Percentiles rank a stretch among this genome's conserved stretches.
Conservation (phyloP, 1,140 invertebrate species). For the Neuroterus valhalla region DNA sequence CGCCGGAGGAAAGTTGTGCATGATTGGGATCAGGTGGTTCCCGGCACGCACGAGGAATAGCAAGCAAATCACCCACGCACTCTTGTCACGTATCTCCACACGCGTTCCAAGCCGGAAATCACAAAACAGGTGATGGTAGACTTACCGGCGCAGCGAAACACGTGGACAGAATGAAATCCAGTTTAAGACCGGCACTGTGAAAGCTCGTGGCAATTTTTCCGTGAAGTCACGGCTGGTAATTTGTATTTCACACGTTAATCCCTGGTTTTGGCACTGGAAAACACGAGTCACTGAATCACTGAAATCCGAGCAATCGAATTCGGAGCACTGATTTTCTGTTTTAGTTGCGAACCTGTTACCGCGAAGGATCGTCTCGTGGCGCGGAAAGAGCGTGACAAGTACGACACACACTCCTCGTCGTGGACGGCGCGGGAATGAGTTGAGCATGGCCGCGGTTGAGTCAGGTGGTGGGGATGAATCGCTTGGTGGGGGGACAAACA, state of each 20-base stretch:
- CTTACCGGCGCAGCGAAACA: conserved; percentile 68
- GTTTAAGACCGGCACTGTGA: conserved; percentile 59
- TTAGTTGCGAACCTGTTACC: background rate
- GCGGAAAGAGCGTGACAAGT: conserved; percentile 45
- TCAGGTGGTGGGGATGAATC: conserved; percentile 14
- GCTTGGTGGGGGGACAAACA: background rate
- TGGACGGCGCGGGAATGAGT: conserved; percentile 67
- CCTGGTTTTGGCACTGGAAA: conserved; percentile 30
- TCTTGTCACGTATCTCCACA: conserved; percentile 5
- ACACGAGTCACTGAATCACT: conserved; percentile 35
- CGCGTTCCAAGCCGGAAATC: conserved; percentile 6
- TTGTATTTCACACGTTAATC: conserved; percentile 33
- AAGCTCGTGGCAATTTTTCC: conserved; percentile 28
- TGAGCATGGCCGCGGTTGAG: conserved; percentile 32
- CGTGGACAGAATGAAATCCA: conserved; percentile 66
- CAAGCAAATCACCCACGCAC: conserved; percentile 12
- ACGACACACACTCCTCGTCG: conserved; percentile 60
- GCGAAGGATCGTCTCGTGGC: conserved; percentile 47
- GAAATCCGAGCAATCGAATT: conserved; percentile 20
- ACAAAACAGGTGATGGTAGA: conserved; percentile 40
- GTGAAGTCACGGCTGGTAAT: conserved; percentile 22
- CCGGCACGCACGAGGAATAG: background rate
- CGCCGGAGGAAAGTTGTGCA: conserved; percentile 17
- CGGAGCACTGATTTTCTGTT: background rate
- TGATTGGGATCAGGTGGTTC: conserved; percentile 36